These are phyloP conservation scores for Sarcophilus harrisii DNA, from an alignment of 2,797 vertebrate species.

Conservation along the genomic window DNA sequence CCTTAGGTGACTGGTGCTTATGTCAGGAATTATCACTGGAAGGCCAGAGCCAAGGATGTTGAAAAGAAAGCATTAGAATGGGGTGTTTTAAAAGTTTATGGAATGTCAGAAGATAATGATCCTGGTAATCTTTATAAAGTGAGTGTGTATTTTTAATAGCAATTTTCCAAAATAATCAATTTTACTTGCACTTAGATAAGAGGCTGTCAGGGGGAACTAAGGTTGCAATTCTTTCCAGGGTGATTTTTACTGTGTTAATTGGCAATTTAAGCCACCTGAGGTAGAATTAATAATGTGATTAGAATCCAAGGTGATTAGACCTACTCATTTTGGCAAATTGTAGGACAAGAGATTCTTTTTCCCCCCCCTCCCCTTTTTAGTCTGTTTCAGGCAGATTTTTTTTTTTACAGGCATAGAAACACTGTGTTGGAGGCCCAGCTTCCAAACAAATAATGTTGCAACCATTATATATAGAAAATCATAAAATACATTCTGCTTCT, in stretches of 20 bases:
- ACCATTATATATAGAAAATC: not conserved
- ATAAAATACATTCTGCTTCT: not conserved
- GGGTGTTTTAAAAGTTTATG: not conserved
- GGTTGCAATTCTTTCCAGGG: conserved; percentile 10
- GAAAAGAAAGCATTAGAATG: conserved; percentile 8
- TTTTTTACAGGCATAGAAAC: conserved; percentile 28
- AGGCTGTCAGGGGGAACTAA: conserved; percentile 32
- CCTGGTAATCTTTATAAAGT: not conserved
- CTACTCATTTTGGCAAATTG: conserved; percentile 16
- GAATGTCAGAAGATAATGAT: not conserved
- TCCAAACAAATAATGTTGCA: conserved; percentile 39
- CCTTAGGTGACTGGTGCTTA: not conserved
- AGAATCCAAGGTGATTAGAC: conserved; percentile 33
- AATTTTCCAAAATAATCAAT: conserved; percentile 22
- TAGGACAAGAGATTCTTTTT: not conserved
- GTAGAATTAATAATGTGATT: conserved; percentile 59
- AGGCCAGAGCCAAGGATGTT: conserved; percentile 36
- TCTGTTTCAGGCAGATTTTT: conserved; percentile 28
- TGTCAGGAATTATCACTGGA: conserved; percentile 46
- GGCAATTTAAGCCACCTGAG: conserved; percentile 45
- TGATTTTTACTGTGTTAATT: conserved; percentile 56
- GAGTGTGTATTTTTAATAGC: conserved; percentile 19
- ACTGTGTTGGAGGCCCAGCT: not conserved
- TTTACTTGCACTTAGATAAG: conserved; percentile 32
- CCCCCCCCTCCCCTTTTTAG: conserved; percentile 61